These are phyloP conservation scores for Xiphydria camelus DNA, from an alignment of 2,888 invertebrate genomes.

Conservation along the genomic window DNA sequence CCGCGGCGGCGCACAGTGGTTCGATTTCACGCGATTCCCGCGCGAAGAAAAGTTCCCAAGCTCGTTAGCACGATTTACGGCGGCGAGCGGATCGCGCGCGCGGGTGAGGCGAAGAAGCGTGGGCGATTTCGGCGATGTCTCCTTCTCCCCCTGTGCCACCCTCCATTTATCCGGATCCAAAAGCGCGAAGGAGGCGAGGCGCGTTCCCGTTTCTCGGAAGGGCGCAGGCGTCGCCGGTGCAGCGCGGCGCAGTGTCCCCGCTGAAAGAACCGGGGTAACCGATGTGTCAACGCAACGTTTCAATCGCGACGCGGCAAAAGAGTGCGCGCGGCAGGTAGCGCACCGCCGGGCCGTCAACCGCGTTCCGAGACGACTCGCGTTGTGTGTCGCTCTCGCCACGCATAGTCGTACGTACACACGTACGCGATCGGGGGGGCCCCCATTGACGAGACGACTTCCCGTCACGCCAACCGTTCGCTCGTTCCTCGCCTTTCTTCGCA, in stretches of 20 bases:
- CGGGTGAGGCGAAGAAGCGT: too few relatives aligned
- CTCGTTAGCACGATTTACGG: too few relatives aligned
- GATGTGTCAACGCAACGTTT: slow-evolving; percentile 41
- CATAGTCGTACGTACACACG: slow-evolving; percentile 9
- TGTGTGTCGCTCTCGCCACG: too few relatives aligned
- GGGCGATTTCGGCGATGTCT: too few relatives aligned
- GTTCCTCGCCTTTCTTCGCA: not conserved
- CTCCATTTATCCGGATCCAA: slow-evolving; percentile 1
- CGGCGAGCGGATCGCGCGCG: too few relatives aligned
- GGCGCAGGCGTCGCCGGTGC: slow-evolving; percentile 11
- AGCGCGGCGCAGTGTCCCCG: slow-evolving; percentile 13
- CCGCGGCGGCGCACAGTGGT: not conserved
- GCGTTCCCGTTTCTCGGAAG: slow-evolving; percentile 13
- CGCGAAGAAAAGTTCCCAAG: not conserved
- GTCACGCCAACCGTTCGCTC: slow-evolving; percentile 42
- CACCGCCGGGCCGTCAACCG: too few relatives aligned
- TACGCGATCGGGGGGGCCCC: too few relatives aligned
- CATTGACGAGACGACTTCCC: slow-evolving; percentile 46
- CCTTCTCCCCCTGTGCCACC: too few relatives aligned
- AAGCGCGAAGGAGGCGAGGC: not conserved
- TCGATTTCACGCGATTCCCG: too few relatives aligned
- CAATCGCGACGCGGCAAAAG: slow-evolving; percentile 28
- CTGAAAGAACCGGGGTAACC: slow-evolving; percentile 5
- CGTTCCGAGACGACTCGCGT: too few relatives aligned
- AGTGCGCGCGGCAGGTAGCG: slow-evolving; percentile 27